Evolutionary conservation across 2,797 vertebrate genomes (phyloP).

Genomic region (Eutrigla gurnardus): DNA sequence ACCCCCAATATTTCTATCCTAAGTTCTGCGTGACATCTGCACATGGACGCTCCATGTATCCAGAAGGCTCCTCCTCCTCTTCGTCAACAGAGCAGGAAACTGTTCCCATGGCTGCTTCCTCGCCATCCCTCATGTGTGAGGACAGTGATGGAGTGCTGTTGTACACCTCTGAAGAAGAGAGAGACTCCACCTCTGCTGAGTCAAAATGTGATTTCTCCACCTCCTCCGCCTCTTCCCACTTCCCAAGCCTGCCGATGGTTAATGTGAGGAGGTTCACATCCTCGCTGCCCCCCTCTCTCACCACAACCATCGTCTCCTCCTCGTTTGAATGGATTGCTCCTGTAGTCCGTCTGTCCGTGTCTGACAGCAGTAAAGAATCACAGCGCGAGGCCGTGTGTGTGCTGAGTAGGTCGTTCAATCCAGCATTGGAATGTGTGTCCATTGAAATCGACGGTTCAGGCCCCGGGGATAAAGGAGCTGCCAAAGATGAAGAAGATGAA

Average conservation of each 20-base stretch:
- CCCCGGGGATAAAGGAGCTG: background rate
- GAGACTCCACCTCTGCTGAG: background rate
- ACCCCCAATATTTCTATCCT: background rate
- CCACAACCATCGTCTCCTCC: background rate
- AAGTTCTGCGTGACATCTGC: background rate
- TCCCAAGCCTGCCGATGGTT: conserved; percentile 30
- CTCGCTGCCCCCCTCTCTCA: background rate
- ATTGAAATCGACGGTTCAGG: background rate
- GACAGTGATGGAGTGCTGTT: background rate
- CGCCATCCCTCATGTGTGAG: background rate
- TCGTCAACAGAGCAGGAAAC: background rate
- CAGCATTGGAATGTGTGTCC: background rate
- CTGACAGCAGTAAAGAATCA: background rate
- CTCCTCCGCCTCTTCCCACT: background rate
- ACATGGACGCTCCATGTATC: conserved; percentile 23
- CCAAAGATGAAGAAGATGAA: conserved; percentile 1
- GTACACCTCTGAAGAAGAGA: conserved; percentile 1
- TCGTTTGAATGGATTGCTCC: background rate
- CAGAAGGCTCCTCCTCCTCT: conserved; percentile 22
- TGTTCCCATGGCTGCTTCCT: background rate
- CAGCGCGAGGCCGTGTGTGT: too few species aligned
- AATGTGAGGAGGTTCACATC: conserved; percentile 67
- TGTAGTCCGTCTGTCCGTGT: background rate
- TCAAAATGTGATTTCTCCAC: background rate
- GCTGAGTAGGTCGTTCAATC: background rate